phyloP scores from a whole-genome alignment of 2,797 vertebrate species.

The Hippoglossus hippoglossus region DNA sequence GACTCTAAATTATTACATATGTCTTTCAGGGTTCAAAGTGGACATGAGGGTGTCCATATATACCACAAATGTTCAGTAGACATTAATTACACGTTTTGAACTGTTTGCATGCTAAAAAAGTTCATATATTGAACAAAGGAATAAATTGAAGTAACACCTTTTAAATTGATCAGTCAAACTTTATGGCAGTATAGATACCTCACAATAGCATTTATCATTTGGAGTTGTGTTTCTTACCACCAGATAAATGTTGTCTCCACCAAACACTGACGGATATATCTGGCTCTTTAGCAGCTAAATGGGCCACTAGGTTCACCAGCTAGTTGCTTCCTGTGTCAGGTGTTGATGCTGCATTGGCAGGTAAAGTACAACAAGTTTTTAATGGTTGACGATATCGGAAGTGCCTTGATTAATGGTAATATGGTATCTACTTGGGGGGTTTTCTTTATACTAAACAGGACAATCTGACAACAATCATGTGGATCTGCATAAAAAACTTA shows the following conservation, averaged over 20 bases:
- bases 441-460: too few species aligned
- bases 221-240: neutral
- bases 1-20: neutral
- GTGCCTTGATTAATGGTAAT: too few species aligned
- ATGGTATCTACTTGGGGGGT: too few species aligned
- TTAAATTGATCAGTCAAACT: neutral
- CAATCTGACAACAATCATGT: too few species aligned
- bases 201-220: neutral
- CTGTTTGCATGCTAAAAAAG: neutral
- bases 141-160: neutral
- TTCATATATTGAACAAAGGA: too few species aligned
- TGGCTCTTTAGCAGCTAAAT: constrained; percentile 5
- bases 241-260: neutral
- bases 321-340: neutral
- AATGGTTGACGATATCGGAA: too few species aligned
- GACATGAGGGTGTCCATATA: neutral
- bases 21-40: neutral
- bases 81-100: neutral
- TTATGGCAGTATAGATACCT: neutral
- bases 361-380: too few species aligned
- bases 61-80: neutral
- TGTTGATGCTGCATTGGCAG: too few species aligned
- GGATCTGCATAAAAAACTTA: too few species aligned
- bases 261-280: neutral
- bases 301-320: too few species aligned